Evolutionary conservation across 2,113 vertebrate genomes (phyloP), one percentile per base, ranked within the genome.

Genomic region (Gasterosteus aculeatus): DNA sequence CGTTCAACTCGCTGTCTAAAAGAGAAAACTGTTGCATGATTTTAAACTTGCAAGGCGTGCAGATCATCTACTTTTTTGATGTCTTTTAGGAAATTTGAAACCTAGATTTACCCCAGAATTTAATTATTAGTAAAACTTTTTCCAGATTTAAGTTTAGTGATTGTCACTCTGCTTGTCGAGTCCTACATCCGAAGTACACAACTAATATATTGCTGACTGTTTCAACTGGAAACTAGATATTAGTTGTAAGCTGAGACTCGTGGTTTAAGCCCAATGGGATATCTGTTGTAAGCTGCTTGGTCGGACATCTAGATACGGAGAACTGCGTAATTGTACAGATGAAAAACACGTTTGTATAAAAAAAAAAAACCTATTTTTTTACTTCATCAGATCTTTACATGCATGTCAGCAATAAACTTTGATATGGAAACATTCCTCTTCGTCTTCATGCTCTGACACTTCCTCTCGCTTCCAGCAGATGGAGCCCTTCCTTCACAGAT

Each of bases 341-440:
- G 92, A 90, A 94, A 94, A 91, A 95, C 93, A 94, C 92, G 92
- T 96, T 96, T 98, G 96, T 98, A 98, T 97, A 96, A 96, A 95
- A 97, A 95, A 95, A 96, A 96, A 95, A 95, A 97, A 95, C 33
- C 94, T 98, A 98, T 98, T 98, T 98, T 98, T 98, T 94, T 98
- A 98, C 96, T 95, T 95, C 95, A 96, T 95, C 95, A 77, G 91
- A 96, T 94, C 96, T 97, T 93, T 95, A 96, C 96, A 96, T 97
- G 97, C 97, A 98, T 97, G 97, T 97, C 93, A 95, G 97, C 97
- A 98, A 98, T 98, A 98, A 98, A 97, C 89, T 94, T 94, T 94
- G 92, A 92, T 96, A 96, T 94, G 94, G 91, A 95, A 94, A 76
- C 47, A 29, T 72, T 47, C 1, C n/a, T 59, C 10, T 62, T 62